Conservation (phyloP, 2,113 vertebrate genomes). For the Galeopterus variegatus region DNA sequence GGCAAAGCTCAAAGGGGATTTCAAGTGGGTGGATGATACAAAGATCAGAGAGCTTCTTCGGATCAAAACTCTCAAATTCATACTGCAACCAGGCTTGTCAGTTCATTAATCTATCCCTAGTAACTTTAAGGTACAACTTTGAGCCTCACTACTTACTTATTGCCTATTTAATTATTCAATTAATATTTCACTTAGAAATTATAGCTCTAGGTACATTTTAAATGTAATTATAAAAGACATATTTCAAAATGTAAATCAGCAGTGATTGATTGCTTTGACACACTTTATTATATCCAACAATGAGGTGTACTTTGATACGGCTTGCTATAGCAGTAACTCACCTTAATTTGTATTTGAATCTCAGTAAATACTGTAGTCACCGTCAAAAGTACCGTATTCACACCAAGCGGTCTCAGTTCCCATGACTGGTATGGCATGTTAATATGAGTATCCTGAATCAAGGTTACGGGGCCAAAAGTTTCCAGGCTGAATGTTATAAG, state of each 20-base stretch:
- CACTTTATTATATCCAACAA: background rate
- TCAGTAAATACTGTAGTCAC: slow-evolving; percentile 88
- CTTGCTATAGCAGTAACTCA: slow-evolving; percentile 59
- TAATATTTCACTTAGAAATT: slow-evolving; percentile 1
- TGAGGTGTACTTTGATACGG: background rate
- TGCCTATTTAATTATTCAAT: background rate
- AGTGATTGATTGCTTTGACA: background rate
- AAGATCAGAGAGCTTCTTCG: background rate
- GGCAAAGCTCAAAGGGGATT: background rate
- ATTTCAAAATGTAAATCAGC: background rate
- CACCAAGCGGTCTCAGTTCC: slow-evolving; percentile 90
- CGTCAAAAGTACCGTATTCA: slow-evolving; percentile 87
- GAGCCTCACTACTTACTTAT: background rate
- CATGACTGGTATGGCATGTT: slow-evolving; percentile 94
- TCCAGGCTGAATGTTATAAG: slow-evolving; percentile 90
- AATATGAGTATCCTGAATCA: slow-evolving; percentile 92
- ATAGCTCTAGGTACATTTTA: background rate
- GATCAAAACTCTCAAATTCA: background rate
- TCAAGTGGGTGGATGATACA: background rate
- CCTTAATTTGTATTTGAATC: slow-evolving; percentile 93
- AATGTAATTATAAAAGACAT: background rate
- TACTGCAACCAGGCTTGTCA: background rate
- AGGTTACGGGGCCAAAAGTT: slow-evolving; percentile 89
- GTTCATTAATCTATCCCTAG: background rate
- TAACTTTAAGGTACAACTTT: background rate